phyloP scores from a whole-genome alignment of 2,888 invertebrate genomes.

The Harpagoxenus sublaevis region DNA sequence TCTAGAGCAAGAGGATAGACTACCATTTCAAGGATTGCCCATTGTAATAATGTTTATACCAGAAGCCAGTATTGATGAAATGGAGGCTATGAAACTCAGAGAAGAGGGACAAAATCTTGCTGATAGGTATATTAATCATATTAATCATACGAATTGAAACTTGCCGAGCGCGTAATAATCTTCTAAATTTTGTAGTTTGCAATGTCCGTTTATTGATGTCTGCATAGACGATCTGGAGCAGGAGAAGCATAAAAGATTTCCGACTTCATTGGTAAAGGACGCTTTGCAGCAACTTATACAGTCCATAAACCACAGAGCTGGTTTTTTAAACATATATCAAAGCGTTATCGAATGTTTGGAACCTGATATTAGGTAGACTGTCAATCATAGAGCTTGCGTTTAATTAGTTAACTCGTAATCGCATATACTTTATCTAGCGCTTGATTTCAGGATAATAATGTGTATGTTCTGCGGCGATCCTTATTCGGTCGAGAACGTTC shows the following conservation, averaged over 20 bases:
- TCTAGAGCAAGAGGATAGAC: conserved; percentile 95
- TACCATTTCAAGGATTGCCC: conserved; percentile 94
- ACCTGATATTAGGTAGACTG: conserved; percentile 92
- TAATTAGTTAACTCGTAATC: neutral
- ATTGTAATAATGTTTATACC: conserved; percentile 96
- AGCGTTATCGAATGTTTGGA: conserved; percentile 93
- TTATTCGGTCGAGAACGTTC: conserved; percentile 95
- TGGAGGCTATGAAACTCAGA: conserved; percentile 93
- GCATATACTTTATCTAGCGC: conserved; percentile 62
- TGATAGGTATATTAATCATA: conserved; percentile 89
- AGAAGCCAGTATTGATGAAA: conserved; percentile 93
- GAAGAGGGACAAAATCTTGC: conserved; percentile 96
- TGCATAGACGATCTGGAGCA: conserved; percentile 87
- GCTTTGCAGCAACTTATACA: conserved; percentile 92
- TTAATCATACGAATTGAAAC: neutral
- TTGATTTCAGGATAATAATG: conserved; percentile 92
- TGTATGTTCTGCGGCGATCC: conserved; percentile 99
- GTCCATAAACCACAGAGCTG: conserved; percentile 93
- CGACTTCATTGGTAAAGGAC: conserved; percentile 90
- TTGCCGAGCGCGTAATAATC: neutral
- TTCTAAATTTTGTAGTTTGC: conserved; percentile 88
- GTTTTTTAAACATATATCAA: conserved; percentile 91
- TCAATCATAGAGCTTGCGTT: neutral
- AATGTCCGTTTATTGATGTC: conserved; percentile 95
- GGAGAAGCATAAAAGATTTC: conserved; percentile 88